Evolutionary conservation across 2,113 vertebrate species (phyloP), one percentile per base, ranked within the genome.

Genomic region (Larimichthys crocea): DNA sequence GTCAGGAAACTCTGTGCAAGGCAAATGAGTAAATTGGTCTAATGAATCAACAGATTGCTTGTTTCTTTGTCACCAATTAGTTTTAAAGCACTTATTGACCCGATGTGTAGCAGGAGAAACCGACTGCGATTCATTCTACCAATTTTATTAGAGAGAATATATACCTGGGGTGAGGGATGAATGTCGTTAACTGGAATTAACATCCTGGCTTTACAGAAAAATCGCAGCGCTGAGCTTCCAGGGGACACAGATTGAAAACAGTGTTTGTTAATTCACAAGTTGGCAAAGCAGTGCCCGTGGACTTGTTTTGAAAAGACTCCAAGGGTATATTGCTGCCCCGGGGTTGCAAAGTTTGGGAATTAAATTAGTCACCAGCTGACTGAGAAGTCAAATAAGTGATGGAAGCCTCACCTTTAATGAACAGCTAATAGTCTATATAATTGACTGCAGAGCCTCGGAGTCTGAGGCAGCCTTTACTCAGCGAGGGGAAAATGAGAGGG

Each of bases 381-480:
- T 59, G 80, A 67, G 74, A 84, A 80, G 79, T 87, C 67, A 67
- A 84, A 79, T 71, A 80, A 84, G 79, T 86, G 86, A 83, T 90
- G 76, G 76, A 82, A 82, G 82, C 90, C 88, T 83, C 80, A 71
- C 91, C 83, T 79, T 82, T 91, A 89, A 92, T 89, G 80, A 89
- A 83, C 83, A 76, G 66, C 83, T 87, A 91, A 90, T 85, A 91
- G 87, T 91, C 72, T 62, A 60, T 75, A 78, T 89, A 93, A 92
- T 91, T 90, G 84, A 88, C 74, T 83, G 80, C 88, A 88, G 86
- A 87, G 87, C 78, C 81, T 66, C 4, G 0, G 74, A 85, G 83
- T 81, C 79, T 85, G 83, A 61, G 75, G 70, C 35, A 46, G 83
- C 74, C 50, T 53, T 53, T 15, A 40, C 20, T 77, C 72, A 40